Evolutionary conservation across 1,140 invertebrate genomes (phyloP).

Genomic region (Ceratina japonica): DNA sequence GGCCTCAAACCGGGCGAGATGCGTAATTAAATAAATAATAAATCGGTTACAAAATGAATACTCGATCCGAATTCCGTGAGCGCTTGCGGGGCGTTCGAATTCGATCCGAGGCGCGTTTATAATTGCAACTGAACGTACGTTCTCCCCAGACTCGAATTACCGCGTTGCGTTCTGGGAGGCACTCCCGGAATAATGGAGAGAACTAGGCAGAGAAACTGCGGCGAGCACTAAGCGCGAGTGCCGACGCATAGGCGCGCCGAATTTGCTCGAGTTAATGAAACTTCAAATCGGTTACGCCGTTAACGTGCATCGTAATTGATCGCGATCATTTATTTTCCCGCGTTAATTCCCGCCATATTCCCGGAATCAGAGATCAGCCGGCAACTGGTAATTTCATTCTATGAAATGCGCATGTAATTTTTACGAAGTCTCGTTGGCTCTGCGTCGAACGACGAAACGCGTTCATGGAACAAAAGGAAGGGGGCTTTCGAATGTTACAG

Average conservation of each 20-base stretch:
- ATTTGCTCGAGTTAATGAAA: conserved; percentile 60
- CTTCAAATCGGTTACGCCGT: conserved; percentile 56
- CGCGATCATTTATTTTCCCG: conserved; percentile 45
- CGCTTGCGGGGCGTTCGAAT: not conserved
- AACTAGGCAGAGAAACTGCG: conserved; percentile 39
- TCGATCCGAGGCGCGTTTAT: conserved; percentile 49
- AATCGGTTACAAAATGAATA: too few species aligned
- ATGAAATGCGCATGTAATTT: too few species aligned
- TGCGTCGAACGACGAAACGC: too few species aligned
- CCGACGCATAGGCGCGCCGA: conserved; percentile 37
- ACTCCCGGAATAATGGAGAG: conserved; percentile 52
- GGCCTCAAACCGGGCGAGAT: too few species aligned
- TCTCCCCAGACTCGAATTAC: conserved; percentile 55
- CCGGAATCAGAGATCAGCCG: not conserved
- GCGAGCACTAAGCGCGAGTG: conserved; percentile 26
- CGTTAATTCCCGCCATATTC: conserved; percentile 22
- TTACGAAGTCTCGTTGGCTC: too few species aligned
- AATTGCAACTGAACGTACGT: conserved; percentile 52
- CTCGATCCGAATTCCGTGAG: not conserved
- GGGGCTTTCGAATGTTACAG: too few species aligned
- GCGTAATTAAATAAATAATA: too few species aligned
- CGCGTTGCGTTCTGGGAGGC: conserved; percentile 28
- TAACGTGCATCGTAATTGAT: conserved; percentile 45
- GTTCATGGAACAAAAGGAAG: too few species aligned
- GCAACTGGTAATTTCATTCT: too few species aligned